These are phyloP conservation scores for Pygoscelis antarcticus DNA, from an alignment of 2,113 vertebrate species.

Conservation along the genomic window DNA sequence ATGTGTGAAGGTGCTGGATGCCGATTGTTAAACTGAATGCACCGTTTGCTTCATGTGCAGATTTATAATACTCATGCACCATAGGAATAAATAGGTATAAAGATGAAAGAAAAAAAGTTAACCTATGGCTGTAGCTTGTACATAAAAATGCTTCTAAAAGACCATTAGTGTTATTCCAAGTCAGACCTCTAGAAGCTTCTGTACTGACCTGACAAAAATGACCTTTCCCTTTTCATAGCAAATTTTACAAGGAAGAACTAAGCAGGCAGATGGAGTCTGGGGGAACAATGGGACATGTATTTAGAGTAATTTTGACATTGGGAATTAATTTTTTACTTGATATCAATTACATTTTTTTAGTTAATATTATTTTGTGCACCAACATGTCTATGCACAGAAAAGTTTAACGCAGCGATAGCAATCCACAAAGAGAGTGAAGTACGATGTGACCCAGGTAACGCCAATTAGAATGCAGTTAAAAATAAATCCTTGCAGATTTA, in stretches of 20 bases:
- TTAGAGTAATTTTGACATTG: not conserved
- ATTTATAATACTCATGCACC: not conserved
- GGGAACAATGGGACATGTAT: not conserved
- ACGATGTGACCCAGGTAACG: not conserved
- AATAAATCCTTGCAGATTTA: not conserved
- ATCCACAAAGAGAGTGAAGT: not conserved
- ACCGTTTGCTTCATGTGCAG: not conserved
- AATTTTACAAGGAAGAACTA: not conserved
- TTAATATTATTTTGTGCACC: not conserved
- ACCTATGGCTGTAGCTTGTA: not conserved
- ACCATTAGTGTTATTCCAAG: not conserved
- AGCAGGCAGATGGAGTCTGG: not conserved
- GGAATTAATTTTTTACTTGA: not conserved
- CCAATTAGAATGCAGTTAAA: not conserved
- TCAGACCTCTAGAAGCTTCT: not conserved
- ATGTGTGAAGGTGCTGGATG: not conserved
- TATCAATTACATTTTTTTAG: not conserved
- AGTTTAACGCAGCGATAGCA: not conserved
- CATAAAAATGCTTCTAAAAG: not conserved
- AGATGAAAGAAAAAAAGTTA: not conserved
- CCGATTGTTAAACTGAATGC: not conserved
- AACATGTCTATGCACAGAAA: fast-evolving
- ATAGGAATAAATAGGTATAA: not conserved
- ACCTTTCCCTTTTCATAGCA: not conserved
- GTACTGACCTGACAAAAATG: not conserved